phyloP scores from a whole-genome alignment of 2,113 vertebrate genomes.

The Vidua chalybeata region DNA sequence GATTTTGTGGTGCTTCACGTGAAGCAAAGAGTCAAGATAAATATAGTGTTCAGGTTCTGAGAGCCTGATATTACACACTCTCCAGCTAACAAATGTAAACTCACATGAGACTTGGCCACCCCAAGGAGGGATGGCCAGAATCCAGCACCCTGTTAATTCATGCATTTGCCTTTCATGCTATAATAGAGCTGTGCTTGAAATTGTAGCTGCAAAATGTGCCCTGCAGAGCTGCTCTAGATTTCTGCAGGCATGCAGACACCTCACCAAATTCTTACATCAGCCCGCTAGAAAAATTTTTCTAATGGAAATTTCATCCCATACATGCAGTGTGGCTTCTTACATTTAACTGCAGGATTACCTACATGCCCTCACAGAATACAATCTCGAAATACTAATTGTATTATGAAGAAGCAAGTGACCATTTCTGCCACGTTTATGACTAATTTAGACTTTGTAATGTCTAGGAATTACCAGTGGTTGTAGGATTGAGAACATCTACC shows the following conservation, averaged over 20 bases:
- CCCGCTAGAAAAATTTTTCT: not conserved
- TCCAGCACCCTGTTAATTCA: not conserved
- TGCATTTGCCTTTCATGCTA: not conserved
- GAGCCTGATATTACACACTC: not conserved
- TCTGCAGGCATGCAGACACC: not conserved
- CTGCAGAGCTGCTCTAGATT: not conserved
- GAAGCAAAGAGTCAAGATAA: not conserved
- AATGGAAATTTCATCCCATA: not conserved
- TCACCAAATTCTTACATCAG: not conserved
- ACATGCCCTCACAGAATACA: rapidly evolving
- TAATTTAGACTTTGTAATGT: not conserved
- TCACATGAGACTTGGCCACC: not conserved
- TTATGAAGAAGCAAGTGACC: not conserved
- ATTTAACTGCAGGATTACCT: not conserved
- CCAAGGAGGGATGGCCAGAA: not conserved
- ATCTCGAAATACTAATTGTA: not conserved
- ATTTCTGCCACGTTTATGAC: not conserved
- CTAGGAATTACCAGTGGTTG: not conserved
- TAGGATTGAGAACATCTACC: not conserved
- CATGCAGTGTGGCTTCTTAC: not conserved
- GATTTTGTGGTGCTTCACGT: not conserved
- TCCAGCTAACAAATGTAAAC: not conserved
- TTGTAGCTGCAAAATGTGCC: not conserved
- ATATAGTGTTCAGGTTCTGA: not conserved
- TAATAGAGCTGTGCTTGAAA: not conserved